Evolutionary conservation across 1,140 invertebrate species (phyloP).

Genomic region (Phenacoccus solenopsis): DNA sequence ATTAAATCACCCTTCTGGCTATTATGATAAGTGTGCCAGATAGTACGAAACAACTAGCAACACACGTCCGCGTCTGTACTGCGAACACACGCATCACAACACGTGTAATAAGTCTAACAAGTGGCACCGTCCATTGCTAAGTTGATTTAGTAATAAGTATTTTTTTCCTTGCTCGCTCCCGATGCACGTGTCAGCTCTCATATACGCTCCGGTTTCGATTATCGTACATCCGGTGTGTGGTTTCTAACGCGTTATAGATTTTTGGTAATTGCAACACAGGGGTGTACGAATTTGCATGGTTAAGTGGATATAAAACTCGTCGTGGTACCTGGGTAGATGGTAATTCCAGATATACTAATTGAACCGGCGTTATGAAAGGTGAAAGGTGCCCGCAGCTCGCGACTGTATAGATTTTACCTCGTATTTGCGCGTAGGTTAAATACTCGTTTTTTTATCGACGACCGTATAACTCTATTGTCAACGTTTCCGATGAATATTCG

Average conservation of each 20-base stretch:
- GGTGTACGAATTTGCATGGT: background rate
- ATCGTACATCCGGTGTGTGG: background rate
- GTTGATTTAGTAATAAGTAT: background rate
- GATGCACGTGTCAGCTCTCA: background rate
- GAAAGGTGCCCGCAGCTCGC: background rate
- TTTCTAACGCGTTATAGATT: background rate
- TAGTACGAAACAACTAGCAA: background rate
- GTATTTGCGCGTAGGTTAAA: background rate
- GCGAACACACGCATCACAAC: background rate
- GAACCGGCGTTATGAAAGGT: background rate
- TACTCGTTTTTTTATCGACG: background rate
- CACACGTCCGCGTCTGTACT: too few species aligned
- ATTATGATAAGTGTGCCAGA: background rate
- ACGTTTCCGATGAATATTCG: too few species aligned
- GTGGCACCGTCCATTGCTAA: background rate
- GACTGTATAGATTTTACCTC: background rate
- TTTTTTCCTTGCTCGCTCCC: background rate
- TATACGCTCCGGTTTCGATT: background rate
- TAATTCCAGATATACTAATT: background rate
- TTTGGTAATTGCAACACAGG: background rate
- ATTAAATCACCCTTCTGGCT: background rate
- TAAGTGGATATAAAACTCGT: background rate
- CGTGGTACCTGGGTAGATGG: too few species aligned
- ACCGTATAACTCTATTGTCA: too few species aligned
- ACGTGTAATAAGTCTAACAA: slow-evolving; percentile 2